phyloP scores from a whole-genome alignment of 2,113 vertebrate species.

The Gnathonemus echidnorhynchus region DNA sequence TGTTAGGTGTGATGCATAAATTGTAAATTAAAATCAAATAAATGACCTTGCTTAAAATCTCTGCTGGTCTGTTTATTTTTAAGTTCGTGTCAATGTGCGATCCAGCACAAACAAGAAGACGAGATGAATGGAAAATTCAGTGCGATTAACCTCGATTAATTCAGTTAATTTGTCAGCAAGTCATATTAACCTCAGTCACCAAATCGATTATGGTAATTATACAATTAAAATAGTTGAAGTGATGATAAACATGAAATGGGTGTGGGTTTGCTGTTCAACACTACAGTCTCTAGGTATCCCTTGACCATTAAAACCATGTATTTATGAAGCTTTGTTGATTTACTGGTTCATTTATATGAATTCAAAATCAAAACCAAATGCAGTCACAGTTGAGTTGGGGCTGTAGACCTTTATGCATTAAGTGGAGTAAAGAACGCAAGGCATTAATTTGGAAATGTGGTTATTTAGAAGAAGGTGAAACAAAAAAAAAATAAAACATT shows the following conservation, averaged over 20 bases:
- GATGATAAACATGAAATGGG: neutral
- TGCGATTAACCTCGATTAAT: neutral
- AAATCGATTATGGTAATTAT: neutral
- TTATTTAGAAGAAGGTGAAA: neutral
- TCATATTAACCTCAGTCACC: neutral
- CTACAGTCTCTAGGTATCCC: neutral
- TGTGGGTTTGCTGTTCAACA: neutral
- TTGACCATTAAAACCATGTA: neutral
- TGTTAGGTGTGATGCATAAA: conserved; percentile 35
- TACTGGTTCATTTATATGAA: neutral
- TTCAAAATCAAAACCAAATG: neutral
- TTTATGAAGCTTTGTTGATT: neutral
- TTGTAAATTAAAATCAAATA: conserved; percentile 54
- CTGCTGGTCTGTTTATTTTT: neutral
- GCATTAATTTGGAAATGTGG: neutral
- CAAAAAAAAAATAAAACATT: neutral
- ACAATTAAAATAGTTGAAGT: neutral
- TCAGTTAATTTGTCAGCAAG: neutral
- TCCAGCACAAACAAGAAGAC: neutral
- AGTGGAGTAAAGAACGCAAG: neutral
- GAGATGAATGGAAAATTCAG: neutral
- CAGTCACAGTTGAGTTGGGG: neutral
- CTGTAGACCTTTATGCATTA: neutral
- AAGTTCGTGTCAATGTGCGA: neutral
- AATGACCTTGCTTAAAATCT: conserved; percentile 30